These are phyloP conservation scores for Listronotus bonariensis DNA, from an alignment of 1,140 invertebrate genomes.

Conservation along the genomic window DNA sequence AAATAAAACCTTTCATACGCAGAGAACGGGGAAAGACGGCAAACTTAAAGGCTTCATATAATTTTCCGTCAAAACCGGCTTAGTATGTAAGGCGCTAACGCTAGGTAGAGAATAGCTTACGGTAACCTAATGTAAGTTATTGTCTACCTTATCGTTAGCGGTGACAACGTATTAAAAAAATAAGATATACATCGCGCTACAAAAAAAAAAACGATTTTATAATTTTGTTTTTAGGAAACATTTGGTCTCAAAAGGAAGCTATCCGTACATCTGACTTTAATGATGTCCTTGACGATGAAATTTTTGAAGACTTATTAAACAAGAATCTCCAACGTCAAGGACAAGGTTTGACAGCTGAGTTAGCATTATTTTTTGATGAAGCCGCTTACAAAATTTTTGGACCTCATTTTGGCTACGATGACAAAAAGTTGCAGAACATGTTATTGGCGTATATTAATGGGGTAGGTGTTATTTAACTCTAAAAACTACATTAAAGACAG, in stretches of 20 bases:
- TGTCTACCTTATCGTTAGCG: too few species aligned
- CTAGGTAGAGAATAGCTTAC: too few species aligned
- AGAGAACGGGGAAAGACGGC: too few species aligned
- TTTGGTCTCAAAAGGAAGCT: conserved; percentile 13
- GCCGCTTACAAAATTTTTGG: conserved; percentile 71
- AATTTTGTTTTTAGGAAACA: background rate
- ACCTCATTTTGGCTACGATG: conserved; percentile 69
- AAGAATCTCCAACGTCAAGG: conserved; percentile 32
- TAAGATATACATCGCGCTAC: too few species aligned
- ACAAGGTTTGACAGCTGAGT: conserved; percentile 59
- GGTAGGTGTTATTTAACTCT: conserved; percentile 55
- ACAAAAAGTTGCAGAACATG: conserved; percentile 69
- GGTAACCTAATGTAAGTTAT: too few species aligned
- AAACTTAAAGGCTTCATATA: too few species aligned
- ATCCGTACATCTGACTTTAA: conserved; percentile 16
- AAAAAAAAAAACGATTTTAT: too few species aligned
- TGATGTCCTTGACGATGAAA: conserved; percentile 33
- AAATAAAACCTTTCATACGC: too few species aligned
- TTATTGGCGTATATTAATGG: conserved; percentile 76
- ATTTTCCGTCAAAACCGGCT: too few species aligned
- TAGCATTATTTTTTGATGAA: conserved; percentile 76
- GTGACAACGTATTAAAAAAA: too few species aligned
- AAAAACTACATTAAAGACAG: background rate
- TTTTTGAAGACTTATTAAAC: conserved; percentile 13
- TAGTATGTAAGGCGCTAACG: too few species aligned